Conservation (phyloP, 2,113 vertebrate genomes). For the Engraulis encrasicolus region DNA sequence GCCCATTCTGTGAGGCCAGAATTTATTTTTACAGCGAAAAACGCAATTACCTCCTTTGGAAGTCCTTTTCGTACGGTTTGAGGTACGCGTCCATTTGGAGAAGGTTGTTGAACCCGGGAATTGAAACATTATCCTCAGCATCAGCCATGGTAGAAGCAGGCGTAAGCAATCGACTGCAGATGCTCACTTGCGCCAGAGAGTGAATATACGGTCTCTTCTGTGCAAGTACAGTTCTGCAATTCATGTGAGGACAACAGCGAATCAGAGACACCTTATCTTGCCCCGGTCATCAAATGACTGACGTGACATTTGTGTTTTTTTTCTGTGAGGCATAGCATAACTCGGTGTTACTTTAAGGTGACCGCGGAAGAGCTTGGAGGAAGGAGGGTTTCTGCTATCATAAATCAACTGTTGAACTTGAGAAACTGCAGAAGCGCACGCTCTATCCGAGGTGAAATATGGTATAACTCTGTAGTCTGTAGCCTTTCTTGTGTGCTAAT, state of each 20-base stretch:
- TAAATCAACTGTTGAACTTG: constrained; percentile 29
- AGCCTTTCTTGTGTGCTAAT: too few species aligned
- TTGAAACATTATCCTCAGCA: constrained; percentile 62
- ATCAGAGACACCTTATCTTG: neutral
- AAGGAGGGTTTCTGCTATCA: neutral
- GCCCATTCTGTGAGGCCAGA: neutral
- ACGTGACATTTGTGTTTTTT: neutral
- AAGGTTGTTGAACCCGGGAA: constrained; percentile 69
- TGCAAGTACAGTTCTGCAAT: neutral
- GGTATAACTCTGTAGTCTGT: too few species aligned
- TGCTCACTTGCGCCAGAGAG: neutral
- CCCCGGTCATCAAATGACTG: neutral
- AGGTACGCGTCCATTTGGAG: constrained; percentile 75
- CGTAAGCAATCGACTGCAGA: constrained; percentile 69
- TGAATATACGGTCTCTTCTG: neutral
- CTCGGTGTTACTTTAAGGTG: constrained; percentile 61
- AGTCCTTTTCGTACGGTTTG: constrained; percentile 74
- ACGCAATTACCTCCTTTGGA: constrained; percentile 75
- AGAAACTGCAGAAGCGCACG: constrained; percentile 3
- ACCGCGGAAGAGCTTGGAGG: constrained; percentile 39
- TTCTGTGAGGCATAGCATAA: neutral
- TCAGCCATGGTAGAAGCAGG: constrained; percentile 74
- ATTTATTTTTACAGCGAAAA: neutral
- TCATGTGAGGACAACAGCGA: constrained; percentile 4
- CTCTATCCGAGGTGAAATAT: too few species aligned